Base-by-base conservation (phyloP, 2,888 invertebrate species). In the Cryptocheilus praepositus region DNA sequence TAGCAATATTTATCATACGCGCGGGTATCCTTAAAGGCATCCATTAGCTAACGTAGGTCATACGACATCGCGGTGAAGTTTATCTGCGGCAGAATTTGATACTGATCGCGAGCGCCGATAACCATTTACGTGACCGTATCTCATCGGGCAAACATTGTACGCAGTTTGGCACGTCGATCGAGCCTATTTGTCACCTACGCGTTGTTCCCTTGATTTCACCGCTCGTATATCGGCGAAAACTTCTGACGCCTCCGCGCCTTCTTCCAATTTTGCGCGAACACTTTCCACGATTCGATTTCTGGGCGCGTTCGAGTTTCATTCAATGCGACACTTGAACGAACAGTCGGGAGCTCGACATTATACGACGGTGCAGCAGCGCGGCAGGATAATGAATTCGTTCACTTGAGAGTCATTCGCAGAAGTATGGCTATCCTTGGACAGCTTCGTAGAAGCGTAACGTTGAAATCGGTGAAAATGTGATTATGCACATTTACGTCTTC, bases 321-420 rank as follows among this genome's bases (percentile, higher is more conserved):
- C 59, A 59, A 16, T 16, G 19, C n/a, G 51, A 60, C 45, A 49
- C 25, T 21, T 51, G 36, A 66, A 66, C 46, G 49, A 61, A 55
- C 16, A 54, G 16, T 7, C 57, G 52, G 52, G 16, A 46, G 15
- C 58, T 65, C 21, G 7, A 44, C 56, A 63, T 75, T 70, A 64
- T 53, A 28, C 52, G 21, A 25, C 11, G 36, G 11, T 11, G 36
- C 13, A 7, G 36, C 11, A 36, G 36, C 53, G 53, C 51, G 45
- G 21, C 13, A 5, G 55, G 8, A 61, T 70, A 69, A 76, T 51
- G 64, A 75, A 70, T 72, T 70, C 61, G 44, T n/a, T 51, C 25
- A 55, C 55, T 22, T 5, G 18, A n/a, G 21, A 53, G 61, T 68
- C 43, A 43, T 36, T 57, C 21, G 43, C 56, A 45, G 56, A 64